These are phyloP conservation scores for Temnothorax ravouxi DNA, from an alignment of 2,888 invertebrate species.

Conservation along the genomic window DNA sequence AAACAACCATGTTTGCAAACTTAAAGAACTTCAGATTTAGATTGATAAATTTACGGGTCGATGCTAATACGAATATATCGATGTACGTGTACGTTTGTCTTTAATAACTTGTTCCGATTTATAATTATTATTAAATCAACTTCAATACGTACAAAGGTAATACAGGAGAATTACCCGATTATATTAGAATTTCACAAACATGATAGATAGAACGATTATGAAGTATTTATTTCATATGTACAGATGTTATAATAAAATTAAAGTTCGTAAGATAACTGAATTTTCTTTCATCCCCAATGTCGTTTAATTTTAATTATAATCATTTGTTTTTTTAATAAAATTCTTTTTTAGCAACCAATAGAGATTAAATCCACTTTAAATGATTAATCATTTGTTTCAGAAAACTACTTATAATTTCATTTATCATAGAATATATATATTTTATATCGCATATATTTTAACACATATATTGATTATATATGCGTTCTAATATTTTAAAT, in stretches of 20 bases:
- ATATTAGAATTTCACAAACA: slow-evolving; percentile 36
- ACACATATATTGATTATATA: not conserved
- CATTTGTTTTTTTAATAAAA: slow-evolving; percentile 15
- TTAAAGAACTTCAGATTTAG: slow-evolving; percentile 4
- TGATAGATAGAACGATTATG: slow-evolving; percentile 60
- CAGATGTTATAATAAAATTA: slow-evolving; percentile 67
- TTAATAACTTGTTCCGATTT: not conserved
- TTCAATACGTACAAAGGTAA: slow-evolving; percentile 25
- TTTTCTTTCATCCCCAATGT: not conserved
- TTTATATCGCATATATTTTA: too few relatives aligned
- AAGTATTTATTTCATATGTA: slow-evolving; percentile 73
- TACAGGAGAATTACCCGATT: slow-evolving; percentile 8
- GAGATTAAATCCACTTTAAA: not conserved
- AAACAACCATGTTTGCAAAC: slow-evolving; percentile 18
- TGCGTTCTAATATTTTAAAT: not conserved
- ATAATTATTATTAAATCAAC: slow-evolving; percentile 24
- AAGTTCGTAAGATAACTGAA: slow-evolving; percentile 59
- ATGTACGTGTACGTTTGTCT: slow-evolving; percentile 28
- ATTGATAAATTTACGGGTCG: slow-evolving; percentile 27
- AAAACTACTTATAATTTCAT: not conserved
- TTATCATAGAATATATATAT: not conserved
- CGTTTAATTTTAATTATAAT: not conserved
- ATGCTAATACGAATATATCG: slow-evolving; percentile 22
- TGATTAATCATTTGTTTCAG: not conserved
- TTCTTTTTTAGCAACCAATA: not conserved